A percentile compares a stretch with the other conserved stretches of the same genome.
These are phyloP conservation scores for Alaudala cheleensis DNA, from an alignment of 2,113 vertebrate genomes.

Conservation along the genomic window DNA sequence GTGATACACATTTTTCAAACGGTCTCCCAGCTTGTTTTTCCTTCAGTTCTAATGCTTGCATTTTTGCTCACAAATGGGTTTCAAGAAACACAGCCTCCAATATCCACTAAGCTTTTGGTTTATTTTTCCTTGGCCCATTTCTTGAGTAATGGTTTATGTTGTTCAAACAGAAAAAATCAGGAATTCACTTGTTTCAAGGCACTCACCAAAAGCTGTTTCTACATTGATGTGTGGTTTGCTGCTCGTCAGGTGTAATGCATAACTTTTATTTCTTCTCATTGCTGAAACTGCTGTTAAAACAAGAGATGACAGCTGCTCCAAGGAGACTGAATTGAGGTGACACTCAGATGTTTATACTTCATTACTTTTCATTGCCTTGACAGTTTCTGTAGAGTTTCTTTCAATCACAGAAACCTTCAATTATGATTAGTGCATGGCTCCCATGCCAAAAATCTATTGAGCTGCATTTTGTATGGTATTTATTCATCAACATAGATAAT, in stretches of 20 bases:
- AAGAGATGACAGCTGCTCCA: constrained; percentile 13
- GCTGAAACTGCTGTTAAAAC: not conserved
- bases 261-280: constrained; percentile 12
- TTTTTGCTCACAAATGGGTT: not conserved
- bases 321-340: constrained; percentile 1
- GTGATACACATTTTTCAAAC: not conserved
- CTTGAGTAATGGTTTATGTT: not conserved
- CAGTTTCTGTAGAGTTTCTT: constrained; percentile 8
- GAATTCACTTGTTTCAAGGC: not conserved
- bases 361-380: constrained; percentile 46
- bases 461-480: not conserved
- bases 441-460: not conserved
- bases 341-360: not conserved
- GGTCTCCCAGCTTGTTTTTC: not conserved
- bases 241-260: not conserved
- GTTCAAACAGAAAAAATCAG: not conserved
- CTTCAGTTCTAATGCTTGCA: not conserved
- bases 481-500: not conserved
- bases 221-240: not conserved
- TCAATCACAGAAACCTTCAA: not conserved
- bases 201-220: not conserved
- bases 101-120: not conserved
- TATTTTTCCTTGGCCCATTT: not conserved
- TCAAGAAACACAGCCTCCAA: not conserved
- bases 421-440: not conserved